Base-by-base conservation (phyloP, 2,113 vertebrate genomes). In the Onychostruthus taczanowskii region DNA sequence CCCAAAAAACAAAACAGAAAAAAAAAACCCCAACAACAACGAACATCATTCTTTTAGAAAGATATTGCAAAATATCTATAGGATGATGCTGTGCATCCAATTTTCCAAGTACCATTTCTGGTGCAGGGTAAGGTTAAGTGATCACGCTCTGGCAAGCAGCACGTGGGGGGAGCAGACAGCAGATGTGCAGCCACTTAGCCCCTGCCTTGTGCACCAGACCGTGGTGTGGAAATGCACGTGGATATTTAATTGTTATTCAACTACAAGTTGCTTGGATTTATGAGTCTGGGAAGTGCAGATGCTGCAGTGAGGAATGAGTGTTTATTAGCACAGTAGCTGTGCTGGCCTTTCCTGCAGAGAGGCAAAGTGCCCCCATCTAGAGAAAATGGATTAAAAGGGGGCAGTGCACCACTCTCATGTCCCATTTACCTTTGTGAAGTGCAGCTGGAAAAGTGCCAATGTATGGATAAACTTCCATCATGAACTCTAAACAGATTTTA, bases 171-270 rank as follows among this genome's bases (percentile, higher is more conserved):
- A 93, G 82, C 87, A 94, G 89, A 58, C 62, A 46, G 82, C 95
- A 96, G 91, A 77, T 85, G 89, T 79, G 82, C 75, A 58, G 94
- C 66, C 72, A 69, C 82, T 94, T 58, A 80, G 70, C 84, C 82
- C 69, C 1, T 72, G 91, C 84, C 89, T 82, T 82, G 67, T 10
- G 37, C 63, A 93, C 74, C 84, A 96, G 91, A 62, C 84, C 6
- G 1, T 63, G 89, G 16, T 35, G 43, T 83, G 87, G 84, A 96
- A 90, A 85, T 31, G 52, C 13, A n/a, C 39, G 59, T 39, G 78
- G 84, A 83, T 95, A 86, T 94, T 97, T 95, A 87, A 94, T 93
- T 93, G 95, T 77, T 83, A 86, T 85, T 95, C 89, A 86, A 9
- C 85, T 94, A 74, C 75, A 47, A 80, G 85, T 88, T 94, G 67